Base-by-base conservation (phyloP, 2,113 vertebrate genomes). In the Caloenas nicobarica region DNA sequence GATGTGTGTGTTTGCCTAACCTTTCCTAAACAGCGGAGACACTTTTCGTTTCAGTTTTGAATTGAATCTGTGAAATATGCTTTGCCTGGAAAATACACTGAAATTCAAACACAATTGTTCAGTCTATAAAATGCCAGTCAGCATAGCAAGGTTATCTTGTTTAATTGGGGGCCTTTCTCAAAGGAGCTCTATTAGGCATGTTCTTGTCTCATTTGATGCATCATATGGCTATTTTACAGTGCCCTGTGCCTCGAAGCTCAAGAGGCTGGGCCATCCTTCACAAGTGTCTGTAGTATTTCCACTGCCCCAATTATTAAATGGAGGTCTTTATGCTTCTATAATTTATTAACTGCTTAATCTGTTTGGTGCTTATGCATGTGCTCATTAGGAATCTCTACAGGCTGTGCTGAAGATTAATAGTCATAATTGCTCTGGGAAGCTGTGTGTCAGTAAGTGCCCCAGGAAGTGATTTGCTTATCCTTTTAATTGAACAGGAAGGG, bases 291-390 rank as follows among this genome's bases (percentile, higher is more conserved):
- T 64, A 70, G 17, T 51, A 44, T 79, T 81, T 64, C 72, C 40
- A 44, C 58, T 76, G 44, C 34, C 34, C 22, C 24, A n/a, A 15
- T 92, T 86, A 81, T 77, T 79, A 82, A 40, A 81, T 53, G 50
- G 48, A 0, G 1, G 22, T 77, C 36, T 81, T 70, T 51, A 48
- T 50, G 62, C 36, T 85, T 92, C 72, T 12, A 13, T 73, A 81
- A 88, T 94, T 92, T 73, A 88, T 81, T 60, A 86, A 86, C 40
- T 61, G 53, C 58, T 86, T 83, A 88, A 90, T 86, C 57, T 53
- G 29, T 78, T 91, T 44, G 62, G 14, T 33, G 54, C 25, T 92
- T 72, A n/a, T 76, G 22, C 22, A 79, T 88, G 51, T 42, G 48
- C 54, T 89, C 53, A 48, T 84, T 57, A 69, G 50, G 58, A 51